Evolutionary conservation across 1,140 invertebrate genomes (phyloP).

Genomic region (Nylanderia fulva): DNA sequence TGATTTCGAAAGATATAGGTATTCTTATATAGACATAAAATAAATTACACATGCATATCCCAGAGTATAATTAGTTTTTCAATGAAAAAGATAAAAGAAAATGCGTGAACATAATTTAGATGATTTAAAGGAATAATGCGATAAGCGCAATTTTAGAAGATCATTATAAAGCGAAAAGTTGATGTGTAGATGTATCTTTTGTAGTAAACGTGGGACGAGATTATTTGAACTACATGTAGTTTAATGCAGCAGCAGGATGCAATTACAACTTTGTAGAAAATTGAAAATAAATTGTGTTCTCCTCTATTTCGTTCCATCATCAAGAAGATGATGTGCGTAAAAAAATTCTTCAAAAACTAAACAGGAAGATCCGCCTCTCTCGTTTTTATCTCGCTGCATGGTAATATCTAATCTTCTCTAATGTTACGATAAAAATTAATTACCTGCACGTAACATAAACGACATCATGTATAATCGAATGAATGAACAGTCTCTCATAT

Average conservation of each 20-base stretch:
- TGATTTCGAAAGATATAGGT: neutral
- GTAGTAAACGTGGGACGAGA: neutral
- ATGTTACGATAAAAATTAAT: constrained; percentile 19
- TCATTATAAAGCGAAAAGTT: neutral
- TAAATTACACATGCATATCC: too few relatives aligned
- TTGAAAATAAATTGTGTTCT: constrained; percentile 23
- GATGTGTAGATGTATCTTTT: neutral
- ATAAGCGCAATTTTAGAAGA: neutral
- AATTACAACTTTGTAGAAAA: neutral
- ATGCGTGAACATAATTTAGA: neutral
- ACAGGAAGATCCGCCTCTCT: neutral
- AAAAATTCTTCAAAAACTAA: neutral
- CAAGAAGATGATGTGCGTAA: neutral
- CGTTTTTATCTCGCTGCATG: neutral
- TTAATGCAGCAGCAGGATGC: neutral
- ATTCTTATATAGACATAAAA: neutral
- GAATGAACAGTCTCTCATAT: neutral
- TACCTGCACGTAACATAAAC: neutral
- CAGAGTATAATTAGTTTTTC: neutral
- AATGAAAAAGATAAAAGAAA: neutral
- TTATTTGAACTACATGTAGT: neutral
- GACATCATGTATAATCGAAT: constrained; percentile 2
- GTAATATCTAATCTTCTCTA: constrained; percentile 30
- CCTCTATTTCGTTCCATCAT: neutral
- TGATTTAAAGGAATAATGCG: neutral